Evolutionary conservation across 2,113 vertebrate species (phyloP).

Genomic region (Xerus inauris): DNA sequence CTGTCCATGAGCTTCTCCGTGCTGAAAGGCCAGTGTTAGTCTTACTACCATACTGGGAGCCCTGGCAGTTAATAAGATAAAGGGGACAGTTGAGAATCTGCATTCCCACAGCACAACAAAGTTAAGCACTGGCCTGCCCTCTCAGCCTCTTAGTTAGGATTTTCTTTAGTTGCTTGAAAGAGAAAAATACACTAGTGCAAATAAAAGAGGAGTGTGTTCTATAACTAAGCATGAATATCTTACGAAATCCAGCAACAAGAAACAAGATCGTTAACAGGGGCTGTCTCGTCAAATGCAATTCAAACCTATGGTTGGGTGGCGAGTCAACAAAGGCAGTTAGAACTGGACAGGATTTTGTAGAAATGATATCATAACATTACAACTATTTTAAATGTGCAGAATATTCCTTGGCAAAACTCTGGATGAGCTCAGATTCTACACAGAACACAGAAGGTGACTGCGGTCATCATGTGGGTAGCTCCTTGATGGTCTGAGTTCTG

Average conservation of each 20-base stretch:
- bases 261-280: not conserved
- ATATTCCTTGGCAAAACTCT: not conserved
- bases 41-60: not conserved
- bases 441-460: not conserved
- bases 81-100: not conserved
- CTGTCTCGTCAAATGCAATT: not conserved
- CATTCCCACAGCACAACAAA: not conserved
- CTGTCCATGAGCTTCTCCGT: not conserved
- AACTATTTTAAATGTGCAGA: conserved; percentile 46
- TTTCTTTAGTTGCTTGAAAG: not conserved
- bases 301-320: not conserved
- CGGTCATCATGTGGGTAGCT: not conserved
- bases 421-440: conserved; percentile 3
- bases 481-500: not conserved
- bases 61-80: not conserved
- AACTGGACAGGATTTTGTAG: not conserved
- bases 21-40: not conserved
- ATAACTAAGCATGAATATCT: not conserved
- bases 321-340: not conserved
- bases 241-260: not conserved
- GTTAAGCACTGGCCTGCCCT: not conserved
- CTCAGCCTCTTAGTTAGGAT: not conserved
- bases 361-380: not conserved
- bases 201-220: not conserved
- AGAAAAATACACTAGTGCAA: not conserved